phyloP scores from a whole-genome alignment of 1,140 invertebrate genomes.

The Chlorops oryzae region DNA sequence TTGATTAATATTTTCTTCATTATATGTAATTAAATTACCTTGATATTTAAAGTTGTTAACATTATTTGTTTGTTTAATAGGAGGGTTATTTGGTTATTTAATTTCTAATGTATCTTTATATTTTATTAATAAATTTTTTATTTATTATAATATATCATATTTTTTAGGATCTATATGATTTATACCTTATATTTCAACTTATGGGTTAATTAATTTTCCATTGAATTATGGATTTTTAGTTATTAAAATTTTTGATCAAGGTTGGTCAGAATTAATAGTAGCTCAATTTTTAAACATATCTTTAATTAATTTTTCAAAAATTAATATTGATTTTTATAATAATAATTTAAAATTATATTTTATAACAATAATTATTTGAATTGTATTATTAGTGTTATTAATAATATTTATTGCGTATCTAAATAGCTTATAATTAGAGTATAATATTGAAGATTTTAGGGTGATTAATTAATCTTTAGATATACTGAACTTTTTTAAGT shows the following conservation, averaged over 20 bases:
- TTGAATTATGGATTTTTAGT: conserved; percentile 25
- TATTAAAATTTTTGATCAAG: conserved; percentile 47
- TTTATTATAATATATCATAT: conserved; percentile 44
- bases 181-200: conserved; percentile 48
- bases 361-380: too few relatives aligned
- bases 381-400: conserved; percentile 46
- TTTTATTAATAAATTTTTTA: conserved; percentile 44
- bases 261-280: conserved; percentile 50
- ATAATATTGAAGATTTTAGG: conserved; percentile 57
- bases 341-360: too few relatives aligned
- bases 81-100: conserved; percentile 42
- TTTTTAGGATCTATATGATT: too few relatives aligned
- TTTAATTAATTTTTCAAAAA: conserved; percentile 26
- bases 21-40: conserved; percentile 51
- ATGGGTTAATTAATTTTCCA: conserved; percentile 21
- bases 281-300: conserved; percentile 41
- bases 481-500: conserved; percentile 32
- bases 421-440: conserved; percentile 56
- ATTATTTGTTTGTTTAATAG: conserved; percentile 46
- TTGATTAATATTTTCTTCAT: conserved; percentile 48
- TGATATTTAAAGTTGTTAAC: conserved; percentile 48
- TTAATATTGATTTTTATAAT: conserved; percentile 34
- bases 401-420: conserved; percentile 47
- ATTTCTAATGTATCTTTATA: conserved; percentile 45
- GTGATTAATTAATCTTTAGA: conserved; percentile 41